Evolutionary conservation across 2,888 invertebrate genomes (phyloP).

Genomic region (Zonitis immaculata): DNA sequence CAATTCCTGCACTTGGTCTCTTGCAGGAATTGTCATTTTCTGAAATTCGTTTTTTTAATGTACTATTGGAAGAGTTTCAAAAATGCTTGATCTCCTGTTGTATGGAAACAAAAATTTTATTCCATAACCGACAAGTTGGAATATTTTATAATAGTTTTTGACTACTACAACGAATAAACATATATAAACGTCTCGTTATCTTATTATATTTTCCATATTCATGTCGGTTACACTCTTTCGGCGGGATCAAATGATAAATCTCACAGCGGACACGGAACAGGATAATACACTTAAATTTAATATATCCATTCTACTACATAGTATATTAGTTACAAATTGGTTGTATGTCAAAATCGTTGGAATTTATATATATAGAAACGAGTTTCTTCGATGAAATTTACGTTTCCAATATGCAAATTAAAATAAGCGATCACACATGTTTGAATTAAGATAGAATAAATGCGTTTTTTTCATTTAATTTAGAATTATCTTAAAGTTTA

Average conservation of each 20-base stretch:
- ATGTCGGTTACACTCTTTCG: background rate
- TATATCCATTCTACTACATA: slow-evolving; percentile 18
- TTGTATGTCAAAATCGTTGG: slow-evolving; percentile 11
- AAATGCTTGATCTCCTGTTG: background rate
- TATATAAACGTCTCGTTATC: background rate
- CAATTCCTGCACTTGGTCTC: no score
- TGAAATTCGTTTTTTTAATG: no score
- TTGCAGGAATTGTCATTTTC: no score
- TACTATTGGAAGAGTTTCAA: background rate
- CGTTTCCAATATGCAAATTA: slow-evolving; percentile 18
- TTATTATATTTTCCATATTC: background rate
- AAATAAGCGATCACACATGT: slow-evolving; percentile 3
- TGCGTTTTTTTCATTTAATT: slow-evolving; percentile 4
- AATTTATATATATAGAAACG: slow-evolving; percentile 20
- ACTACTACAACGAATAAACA: background rate
- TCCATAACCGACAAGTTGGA: background rate
- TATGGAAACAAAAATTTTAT: background rate
- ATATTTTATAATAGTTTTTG: background rate
- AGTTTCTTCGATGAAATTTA: slow-evolving; percentile 19
- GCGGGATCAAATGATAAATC: slow-evolving; percentile 10
- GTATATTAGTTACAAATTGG: slow-evolving; percentile 23
- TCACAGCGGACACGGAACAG: slow-evolving; percentile 10
- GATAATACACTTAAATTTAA: slow-evolving; percentile 22
- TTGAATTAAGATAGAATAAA: slow-evolving; percentile 6
- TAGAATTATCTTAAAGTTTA: slow-evolving; percentile 11